Evolutionary conservation across 2,797 vertebrate species (phyloP).

Genomic region (Alosa sapidissima): DNA sequence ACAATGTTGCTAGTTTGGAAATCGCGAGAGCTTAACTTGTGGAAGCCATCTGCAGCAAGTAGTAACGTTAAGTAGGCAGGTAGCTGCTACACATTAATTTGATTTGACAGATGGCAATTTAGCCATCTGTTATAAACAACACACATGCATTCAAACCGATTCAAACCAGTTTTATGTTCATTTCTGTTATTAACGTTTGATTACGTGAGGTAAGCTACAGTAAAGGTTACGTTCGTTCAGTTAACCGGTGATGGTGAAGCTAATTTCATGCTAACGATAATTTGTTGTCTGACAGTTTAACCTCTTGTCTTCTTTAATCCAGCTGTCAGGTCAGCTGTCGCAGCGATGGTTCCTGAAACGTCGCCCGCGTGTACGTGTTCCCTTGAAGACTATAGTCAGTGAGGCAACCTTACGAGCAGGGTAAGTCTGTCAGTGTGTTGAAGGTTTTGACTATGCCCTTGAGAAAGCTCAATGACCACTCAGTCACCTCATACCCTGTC

Average conservation of each 20-base stretch:
- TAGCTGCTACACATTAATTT: no score
- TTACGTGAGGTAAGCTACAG: no score
- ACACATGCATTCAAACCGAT: no score
- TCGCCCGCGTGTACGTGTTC: slow-evolving; percentile 88
- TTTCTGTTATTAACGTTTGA: no score
- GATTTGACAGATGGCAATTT: no score
- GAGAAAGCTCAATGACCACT: neutral
- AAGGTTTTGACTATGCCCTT: neutral
- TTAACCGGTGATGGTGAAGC: no score
- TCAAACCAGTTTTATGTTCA: no score
- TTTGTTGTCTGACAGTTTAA: neutral
- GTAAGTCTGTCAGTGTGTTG: slow-evolving; percentile 63
- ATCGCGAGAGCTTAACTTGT: neutral
- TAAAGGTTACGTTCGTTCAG: neutral
- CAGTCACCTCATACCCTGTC: neutral
- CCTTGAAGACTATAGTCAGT: slow-evolving; percentile 90
- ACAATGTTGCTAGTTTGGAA: neutral
- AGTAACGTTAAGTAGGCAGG: no score
- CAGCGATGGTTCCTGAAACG: slow-evolving; percentile 90
- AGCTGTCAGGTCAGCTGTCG: slow-evolving; percentile 89
- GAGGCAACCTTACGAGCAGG: slow-evolving; percentile 89
- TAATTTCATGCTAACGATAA: neutral
- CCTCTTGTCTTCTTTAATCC: slow-evolving; percentile 33
- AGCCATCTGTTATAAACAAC: no score
- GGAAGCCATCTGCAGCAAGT: neutral